Evolutionary conservation across 2,888 invertebrate species (phyloP).

Genomic region (Nineta flava): DNA sequence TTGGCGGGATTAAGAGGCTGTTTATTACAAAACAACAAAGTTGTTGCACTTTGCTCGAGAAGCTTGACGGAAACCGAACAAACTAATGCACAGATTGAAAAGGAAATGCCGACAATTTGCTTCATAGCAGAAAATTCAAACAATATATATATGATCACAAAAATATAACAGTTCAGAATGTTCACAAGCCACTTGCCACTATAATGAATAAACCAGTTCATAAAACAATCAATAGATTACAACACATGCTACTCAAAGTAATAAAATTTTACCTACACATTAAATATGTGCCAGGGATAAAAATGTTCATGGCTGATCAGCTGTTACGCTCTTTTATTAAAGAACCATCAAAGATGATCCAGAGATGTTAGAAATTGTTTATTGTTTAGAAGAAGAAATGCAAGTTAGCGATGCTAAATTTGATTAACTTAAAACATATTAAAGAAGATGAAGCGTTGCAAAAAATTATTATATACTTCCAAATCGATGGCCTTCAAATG

Average conservation of each 20-base stretch:
- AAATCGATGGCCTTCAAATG: slow-evolving; percentile 2
- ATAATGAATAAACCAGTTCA: slow-evolving; percentile 1
- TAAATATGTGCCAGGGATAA: background rate
- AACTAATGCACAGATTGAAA: slow-evolving; percentile 6
- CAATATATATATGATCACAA: slow-evolving; percentile 12
- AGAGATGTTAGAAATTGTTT: background rate
- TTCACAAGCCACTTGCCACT: slow-evolving; percentile 12
- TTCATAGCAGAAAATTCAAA: slow-evolving; percentile 13
- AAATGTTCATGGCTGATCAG: slow-evolving; percentile 7
- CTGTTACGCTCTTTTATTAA: slow-evolving; percentile 6
- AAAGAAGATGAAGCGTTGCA: background rate
- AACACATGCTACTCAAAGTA: background rate
- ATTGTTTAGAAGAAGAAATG: background rate
- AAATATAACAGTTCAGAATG: slow-evolving; percentile 10
- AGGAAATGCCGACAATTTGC: slow-evolving; percentile 11
- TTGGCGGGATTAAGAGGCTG: background rate
- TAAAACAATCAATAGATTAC: background rate
- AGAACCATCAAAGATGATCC: slow-evolving; percentile 3
- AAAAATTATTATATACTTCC: background rate
- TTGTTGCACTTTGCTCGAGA: background rate
- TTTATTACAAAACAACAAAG: background rate
- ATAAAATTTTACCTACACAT: slow-evolving; percentile 5
- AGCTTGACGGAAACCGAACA: background rate
- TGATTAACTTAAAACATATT: background rate
- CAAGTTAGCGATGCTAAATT: background rate